phyloP scores from a whole-genome alignment of 2,888 invertebrate species.

The Cephus runcator region DNA sequence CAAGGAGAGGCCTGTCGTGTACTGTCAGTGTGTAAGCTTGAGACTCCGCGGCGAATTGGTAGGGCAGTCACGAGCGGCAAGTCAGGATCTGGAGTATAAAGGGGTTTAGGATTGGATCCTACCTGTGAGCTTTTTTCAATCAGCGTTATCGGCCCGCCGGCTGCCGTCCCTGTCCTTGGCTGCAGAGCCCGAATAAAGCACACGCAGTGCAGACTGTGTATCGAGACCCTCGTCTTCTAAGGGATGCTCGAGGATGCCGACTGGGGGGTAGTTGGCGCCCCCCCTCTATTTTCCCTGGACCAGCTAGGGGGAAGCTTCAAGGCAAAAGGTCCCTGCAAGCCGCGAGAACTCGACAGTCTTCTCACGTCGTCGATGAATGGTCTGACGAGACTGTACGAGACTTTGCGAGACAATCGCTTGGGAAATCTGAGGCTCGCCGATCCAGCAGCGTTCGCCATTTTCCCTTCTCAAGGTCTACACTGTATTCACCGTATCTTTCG shows the following conservation, averaged over 20 bases:
- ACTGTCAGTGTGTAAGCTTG: neutral
- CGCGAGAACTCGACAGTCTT: constrained; percentile 44
- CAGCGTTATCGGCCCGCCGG: constrained; percentile 50
- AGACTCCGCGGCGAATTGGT: constrained; percentile 2
- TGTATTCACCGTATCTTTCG: neutral
- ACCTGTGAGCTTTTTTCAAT: constrained; percentile 50
- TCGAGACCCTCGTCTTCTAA: neutral
- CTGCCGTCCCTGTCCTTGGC: constrained; percentile 30
- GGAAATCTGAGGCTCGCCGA: constrained; percentile 56
- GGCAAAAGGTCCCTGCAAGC: neutral
- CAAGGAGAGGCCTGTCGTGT: neutral
- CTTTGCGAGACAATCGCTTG: constrained; percentile 63
- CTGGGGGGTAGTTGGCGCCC: neutral
- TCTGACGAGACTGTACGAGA: constrained; percentile 60
- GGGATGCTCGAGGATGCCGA: neutral
- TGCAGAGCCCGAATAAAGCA: constrained; percentile 15
- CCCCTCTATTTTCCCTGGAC: neutral
- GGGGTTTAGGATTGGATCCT: constrained; percentile 45
- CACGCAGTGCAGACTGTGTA: constrained; percentile 5
- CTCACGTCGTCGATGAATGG: constrained; percentile 64
- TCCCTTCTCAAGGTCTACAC: neutral
- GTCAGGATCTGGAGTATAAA: constrained; percentile 16
- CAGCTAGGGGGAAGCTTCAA: neutral
- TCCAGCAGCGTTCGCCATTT: neutral
- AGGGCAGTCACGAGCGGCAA: constrained; percentile 17